A percentile compares a stretch with the other conserved stretches of the same genome.
phyloP scores from a whole-genome alignment of 2,888 invertebrate genomes.

The Archaeoteleia sp. region DNA sequence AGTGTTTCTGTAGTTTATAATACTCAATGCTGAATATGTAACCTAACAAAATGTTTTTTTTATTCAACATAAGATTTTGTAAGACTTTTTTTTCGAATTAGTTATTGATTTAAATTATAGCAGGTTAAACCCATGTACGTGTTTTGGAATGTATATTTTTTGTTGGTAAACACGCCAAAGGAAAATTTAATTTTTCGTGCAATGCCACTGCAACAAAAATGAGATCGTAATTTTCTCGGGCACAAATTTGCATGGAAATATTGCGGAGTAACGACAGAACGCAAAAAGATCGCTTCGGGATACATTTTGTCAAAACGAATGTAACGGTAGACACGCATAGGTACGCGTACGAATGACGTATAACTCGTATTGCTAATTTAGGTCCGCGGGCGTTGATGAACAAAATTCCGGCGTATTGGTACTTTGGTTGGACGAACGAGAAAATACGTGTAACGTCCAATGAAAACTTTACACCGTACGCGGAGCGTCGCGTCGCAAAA shows the following conservation, averaged over 20 bases:
- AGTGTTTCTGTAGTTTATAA: too few relatives aligned
- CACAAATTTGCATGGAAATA: slow-evolving; percentile 48
- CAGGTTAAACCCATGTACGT: too few relatives aligned
- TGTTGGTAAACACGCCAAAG: slow-evolving; percentile 45
- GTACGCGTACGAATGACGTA: slow-evolving; percentile 39
- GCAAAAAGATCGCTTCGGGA: slow-evolving; percentile 46
- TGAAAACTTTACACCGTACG: slow-evolving; percentile 36
- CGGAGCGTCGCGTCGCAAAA: slow-evolving; percentile 18
- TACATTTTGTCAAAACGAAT: slow-evolving; percentile 45
- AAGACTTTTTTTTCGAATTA: too few relatives aligned
- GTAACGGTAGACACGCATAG: slow-evolving; percentile 43
- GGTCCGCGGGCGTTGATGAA: slow-evolving; percentile 51
- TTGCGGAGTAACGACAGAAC: slow-evolving; percentile 39
- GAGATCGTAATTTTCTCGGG: slow-evolving; percentile 36
- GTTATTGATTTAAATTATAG: too few relatives aligned
- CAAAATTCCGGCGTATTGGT: slow-evolving; percentile 37
- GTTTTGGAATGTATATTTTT: too few relatives aligned
- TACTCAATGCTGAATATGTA: too few relatives aligned
- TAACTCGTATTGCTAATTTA: slow-evolving; percentile 48
- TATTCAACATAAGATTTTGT: too few relatives aligned
- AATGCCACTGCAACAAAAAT: slow-evolving; percentile 42
- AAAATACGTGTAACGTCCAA: slow-evolving; percentile 34
- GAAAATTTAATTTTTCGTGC: slow-evolving; percentile 38
- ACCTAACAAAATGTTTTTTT: too few relatives aligned
- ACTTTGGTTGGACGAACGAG: slow-evolving; percentile 14